A percentile compares a stretch with the other conserved stretches of the same genome.
phyloP scores from a whole-genome alignment of 2,113 vertebrate genomes.

The Cavia porcellus region DNA sequence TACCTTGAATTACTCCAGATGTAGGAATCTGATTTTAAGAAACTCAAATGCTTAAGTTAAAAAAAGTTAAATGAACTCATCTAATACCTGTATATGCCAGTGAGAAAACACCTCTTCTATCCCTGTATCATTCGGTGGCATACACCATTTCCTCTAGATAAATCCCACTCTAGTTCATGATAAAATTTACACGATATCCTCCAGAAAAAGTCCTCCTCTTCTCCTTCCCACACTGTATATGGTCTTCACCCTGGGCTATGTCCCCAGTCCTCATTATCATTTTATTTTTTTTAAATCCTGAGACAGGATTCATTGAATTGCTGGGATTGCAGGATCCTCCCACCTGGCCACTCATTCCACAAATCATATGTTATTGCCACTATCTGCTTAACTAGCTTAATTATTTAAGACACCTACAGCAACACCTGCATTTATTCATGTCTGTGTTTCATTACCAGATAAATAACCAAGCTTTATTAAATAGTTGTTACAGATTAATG shows the following conservation, averaged over 20 bases:
- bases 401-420: neutral
- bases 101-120: neutral
- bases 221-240: neutral
- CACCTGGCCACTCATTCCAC: neutral
- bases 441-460: neutral
- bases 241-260: neutral
- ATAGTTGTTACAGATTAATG: neutral
- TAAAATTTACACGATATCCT: neutral
- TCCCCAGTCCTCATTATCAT: neutral
- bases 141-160: neutral
- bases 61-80: neutral
- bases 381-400: neutral
- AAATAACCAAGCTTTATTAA: neutral
- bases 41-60: slow-evolving; percentile 18
- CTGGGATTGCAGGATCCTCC: neutral
- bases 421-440: neutral
- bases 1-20: slow-evolving; percentile 21
- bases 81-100: neutral
- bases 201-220: neutral
- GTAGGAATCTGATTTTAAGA: neutral
- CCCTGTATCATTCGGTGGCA: neutral
- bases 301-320: neutral
- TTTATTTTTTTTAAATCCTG: neutral
- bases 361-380: rapidly evolving
- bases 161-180: neutral